A percentile compares a stretch with the other conserved stretches of the same genome.
Evolutionary conservation across 2,888 invertebrate genomes (phyloP).

Genomic region (Neria commutata): DNA sequence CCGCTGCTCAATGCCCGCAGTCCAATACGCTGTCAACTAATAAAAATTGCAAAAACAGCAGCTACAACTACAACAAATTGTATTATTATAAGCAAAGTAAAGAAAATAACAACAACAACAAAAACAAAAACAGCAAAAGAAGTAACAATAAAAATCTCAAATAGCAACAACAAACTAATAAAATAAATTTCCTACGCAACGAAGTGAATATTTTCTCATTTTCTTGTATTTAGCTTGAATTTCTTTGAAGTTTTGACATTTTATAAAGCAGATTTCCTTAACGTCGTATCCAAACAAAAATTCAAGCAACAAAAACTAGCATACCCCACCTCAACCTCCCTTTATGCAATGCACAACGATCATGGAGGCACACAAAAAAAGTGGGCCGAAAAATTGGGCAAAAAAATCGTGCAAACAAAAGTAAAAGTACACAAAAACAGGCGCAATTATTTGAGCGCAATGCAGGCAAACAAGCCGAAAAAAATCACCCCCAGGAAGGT

Average conservation of each 20-base stretch:
- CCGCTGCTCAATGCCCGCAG: background rate
- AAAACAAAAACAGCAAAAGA: conserved; percentile 18
- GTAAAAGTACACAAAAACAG: conserved; percentile 42
- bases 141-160: conserved; percentile 12
- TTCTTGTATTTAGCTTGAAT: conserved; percentile 49
- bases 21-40: conserved; percentile 44
- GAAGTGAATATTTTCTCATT: conserved; percentile 57
- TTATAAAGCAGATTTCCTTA: conserved; percentile 49
- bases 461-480: conserved; percentile 29
- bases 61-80: conserved; percentile 27
- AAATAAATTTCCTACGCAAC: conserved; percentile 50
- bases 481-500: conserved; percentile 57
- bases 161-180: conserved; percentile 8
- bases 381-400: conserved; percentile 30
- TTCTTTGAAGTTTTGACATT: conserved; percentile 58
- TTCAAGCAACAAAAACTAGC: conserved; percentile 24
- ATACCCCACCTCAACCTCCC: background rate
- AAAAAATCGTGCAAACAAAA: conserved; percentile 49
- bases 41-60: conserved; percentile 42
- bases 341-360: conserved; percentile 12
- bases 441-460: conserved; percentile 20
- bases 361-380: conserved; percentile 21
- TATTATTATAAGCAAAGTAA: conserved; percentile 35
- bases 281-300: conserved; percentile 26
- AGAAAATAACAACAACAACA: conserved; percentile 26